These are phyloP conservation scores for Pedicia rivosa DNA, from an alignment of 2,888 invertebrate genomes.

Conservation along the genomic window DNA sequence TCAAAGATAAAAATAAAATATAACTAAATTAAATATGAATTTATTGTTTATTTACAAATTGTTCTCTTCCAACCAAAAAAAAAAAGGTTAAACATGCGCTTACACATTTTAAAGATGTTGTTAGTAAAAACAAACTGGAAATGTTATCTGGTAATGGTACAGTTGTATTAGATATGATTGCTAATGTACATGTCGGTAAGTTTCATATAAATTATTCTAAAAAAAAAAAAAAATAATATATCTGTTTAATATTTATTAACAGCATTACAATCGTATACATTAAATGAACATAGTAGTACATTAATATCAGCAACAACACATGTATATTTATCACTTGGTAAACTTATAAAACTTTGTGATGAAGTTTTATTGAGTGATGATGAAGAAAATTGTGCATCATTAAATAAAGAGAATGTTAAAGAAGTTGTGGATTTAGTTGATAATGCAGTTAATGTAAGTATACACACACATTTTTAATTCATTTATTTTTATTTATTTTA, in stretches of 20 bases:
- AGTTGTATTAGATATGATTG: conserved; percentile 82
- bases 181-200: conserved; percentile 62
- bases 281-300: conserved; percentile 28
- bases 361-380: conserved; percentile 66
- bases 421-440: conserved; percentile 54
- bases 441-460: conserved; percentile 48
- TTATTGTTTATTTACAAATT: too few relatives aligned
- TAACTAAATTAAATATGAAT: too few relatives aligned
- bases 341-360: conserved; percentile 78
- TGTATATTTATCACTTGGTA: conserved; percentile 72
- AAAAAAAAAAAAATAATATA: too few relatives aligned
- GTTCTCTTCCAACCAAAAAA: too few relatives aligned
- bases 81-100: conserved; percentile 61
- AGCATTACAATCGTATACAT: conserved; percentile 28
- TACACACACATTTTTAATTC: conserved; percentile 6
- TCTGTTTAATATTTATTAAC: conserved; percentile 3
- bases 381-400: conserved; percentile 28
- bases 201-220: too few relatives aligned
- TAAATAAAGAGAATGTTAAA: conserved; percentile 44
- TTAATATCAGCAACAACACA: conserved; percentile 60
- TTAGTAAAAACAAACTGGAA: conserved; percentile 79
- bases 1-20: too few relatives aligned
- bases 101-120: conserved; percentile 84
- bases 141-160: conserved; percentile 90
- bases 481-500: conserved; percentile 4